Evolutionary conservation across 2,888 invertebrate genomes (phyloP), one percentile per base, ranked within the genome.

Genomic region (Leptarthrus brevirostris): DNA sequence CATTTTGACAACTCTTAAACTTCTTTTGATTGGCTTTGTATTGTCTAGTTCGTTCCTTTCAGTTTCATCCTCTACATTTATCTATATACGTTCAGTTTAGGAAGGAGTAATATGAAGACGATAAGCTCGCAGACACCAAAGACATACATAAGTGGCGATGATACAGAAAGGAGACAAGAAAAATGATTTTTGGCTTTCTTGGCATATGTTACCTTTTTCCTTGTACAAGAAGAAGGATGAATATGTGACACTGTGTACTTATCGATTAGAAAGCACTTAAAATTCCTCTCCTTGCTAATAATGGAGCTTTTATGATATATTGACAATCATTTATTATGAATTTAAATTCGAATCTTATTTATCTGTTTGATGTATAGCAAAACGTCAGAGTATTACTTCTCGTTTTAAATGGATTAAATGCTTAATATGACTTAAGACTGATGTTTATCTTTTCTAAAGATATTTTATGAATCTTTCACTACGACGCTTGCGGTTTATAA

Each of bases 291-390:
- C 66, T n/a, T 14, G 49, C 47, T 66, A 66, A 47, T 47, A 47
- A 47, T 16, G 26, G 22, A 20, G 44, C 18, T 64, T 16, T 26
- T 49, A 69, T 75, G 73, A 75, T 75, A 49, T 73, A 75, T 69
- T 49, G 58, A 18, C 56, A 44, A 72, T 20, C 49, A 73, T 75
- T 73, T 73, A 75, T 75, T 69, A 73, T 75, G 69, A 73, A 69
- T 58, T 72, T 61, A 73, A 69, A 71, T 74, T 74, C 56, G 22
- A 74, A 20, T 44, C 58, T 12, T 71, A 53, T 71, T 58, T 70
- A 74, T 73, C 66, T 40, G 73, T 44, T 44, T 14, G 30, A 3
- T 44, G 20, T 24, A 12, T 20, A 40, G 12, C 22, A 61, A n/a
- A n/a, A n/a, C n/a, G n/a, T n/a, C n/a, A 20, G 20, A 61, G 34